Evolutionary conservation across 2,888 invertebrate genomes (phyloP).

Genomic region (Drosophila mercatorum): DNA sequence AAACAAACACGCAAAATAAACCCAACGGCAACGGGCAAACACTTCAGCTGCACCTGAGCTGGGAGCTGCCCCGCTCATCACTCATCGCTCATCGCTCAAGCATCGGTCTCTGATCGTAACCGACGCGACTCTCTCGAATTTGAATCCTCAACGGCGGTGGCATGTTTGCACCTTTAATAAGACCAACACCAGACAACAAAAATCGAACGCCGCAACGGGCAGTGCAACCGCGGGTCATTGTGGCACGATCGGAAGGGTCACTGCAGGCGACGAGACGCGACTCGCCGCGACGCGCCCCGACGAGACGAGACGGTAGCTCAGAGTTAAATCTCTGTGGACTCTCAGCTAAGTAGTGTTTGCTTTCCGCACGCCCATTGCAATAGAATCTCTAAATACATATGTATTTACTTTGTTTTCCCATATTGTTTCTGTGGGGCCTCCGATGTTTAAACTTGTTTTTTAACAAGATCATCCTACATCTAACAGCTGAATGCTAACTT

Average conservation of each 20-base stretch:
- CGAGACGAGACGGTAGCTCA: slow-evolving; percentile 24
- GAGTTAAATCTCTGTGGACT: slow-evolving; percentile 29
- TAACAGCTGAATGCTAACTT: slow-evolving; percentile 44
- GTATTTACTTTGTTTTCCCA: slow-evolving; percentile 37
- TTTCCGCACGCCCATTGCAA: slow-evolving; percentile 50
- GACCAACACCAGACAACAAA: slow-evolving; percentile 62
- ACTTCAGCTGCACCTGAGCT: slow-evolving; percentile 58
- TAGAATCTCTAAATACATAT: slow-evolving; percentile 41
- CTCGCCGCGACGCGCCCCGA: background rate
- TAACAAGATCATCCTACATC: slow-evolving; percentile 50
- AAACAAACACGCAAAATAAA: slow-evolving; percentile 73
- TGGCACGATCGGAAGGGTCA: slow-evolving; percentile 46
- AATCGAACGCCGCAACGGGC: slow-evolving; percentile 44
- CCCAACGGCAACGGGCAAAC: slow-evolving; percentile 60
- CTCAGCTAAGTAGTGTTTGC: slow-evolving; percentile 44
- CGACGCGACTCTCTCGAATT: slow-evolving; percentile 57
- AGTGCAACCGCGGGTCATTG: slow-evolving; percentile 26
- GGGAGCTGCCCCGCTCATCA: slow-evolving; percentile 10
- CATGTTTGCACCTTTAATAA: slow-evolving; percentile 82
- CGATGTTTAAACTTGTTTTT: slow-evolving; percentile 28
- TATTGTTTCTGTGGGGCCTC: slow-evolving; percentile 29
- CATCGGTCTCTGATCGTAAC: slow-evolving; percentile 66
- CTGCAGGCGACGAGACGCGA: slow-evolving; percentile 4
- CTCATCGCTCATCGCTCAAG: background rate
- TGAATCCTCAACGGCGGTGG: slow-evolving; percentile 73